Evolutionary conservation across 2,113 vertebrate species (phyloP).

Genomic region (Potamarius usumacintae): DNA sequence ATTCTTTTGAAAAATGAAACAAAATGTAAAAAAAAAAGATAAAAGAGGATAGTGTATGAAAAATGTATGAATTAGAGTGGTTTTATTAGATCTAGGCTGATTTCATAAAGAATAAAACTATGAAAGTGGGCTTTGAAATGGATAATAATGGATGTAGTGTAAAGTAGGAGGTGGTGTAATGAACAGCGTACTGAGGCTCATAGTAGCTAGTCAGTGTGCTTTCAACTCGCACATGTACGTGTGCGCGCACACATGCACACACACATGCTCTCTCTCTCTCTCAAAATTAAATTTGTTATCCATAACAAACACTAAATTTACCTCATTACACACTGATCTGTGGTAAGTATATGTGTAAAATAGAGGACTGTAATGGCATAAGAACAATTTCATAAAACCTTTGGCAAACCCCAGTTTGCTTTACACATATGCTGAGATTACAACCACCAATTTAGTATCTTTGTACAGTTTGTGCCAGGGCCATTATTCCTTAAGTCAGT

Average conservation of each 20-base stretch:
- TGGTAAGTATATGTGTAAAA: not conserved
- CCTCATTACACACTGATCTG: not conserved
- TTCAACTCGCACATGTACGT: conserved; percentile 4
- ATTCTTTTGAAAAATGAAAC: conserved; percentile 63
- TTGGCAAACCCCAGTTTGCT: conserved; percentile 10
- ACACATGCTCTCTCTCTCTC: not conserved
- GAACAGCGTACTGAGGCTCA: conserved; percentile 53
- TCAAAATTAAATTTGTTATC: not conserved
- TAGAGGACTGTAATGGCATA: not conserved
- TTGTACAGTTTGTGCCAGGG: not conserved
- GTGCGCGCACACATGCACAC: not conserved
- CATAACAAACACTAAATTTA: not conserved
- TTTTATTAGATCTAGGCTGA: conserved; percentile 54
- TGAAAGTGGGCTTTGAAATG: conserved; percentile 60
- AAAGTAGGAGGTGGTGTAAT: conserved; percentile 47
- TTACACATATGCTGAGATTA: conserved; percentile 12
- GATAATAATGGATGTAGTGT: conserved; percentile 47
- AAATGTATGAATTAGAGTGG: conserved; percentile 61
- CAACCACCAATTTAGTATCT: conserved; percentile 10
- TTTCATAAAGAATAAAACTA: conserved; percentile 60
- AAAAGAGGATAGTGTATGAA: conserved; percentile 49
- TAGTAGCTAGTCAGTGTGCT: conserved; percentile 30
- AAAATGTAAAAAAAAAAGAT: conserved; percentile 60
- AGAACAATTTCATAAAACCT: conserved; percentile 20
- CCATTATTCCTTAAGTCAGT: conserved; percentile 13